phyloP scores from a whole-genome alignment of 2,113 vertebrate genomes.

The Thryonomys swinderianus region DNA sequence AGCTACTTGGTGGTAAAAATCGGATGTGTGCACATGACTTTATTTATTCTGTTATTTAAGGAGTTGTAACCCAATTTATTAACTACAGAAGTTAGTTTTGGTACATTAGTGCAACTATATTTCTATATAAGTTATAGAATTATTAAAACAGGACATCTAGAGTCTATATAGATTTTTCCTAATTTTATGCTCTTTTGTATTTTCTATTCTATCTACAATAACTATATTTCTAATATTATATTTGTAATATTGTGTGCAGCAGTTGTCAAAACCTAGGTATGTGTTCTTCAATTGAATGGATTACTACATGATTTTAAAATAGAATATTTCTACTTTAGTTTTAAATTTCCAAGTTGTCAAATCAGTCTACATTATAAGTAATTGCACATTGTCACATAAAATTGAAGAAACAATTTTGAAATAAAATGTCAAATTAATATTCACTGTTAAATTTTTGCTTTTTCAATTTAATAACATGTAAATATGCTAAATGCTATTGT shows the following conservation, averaged over 20 bases:
- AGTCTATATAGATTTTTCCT: background rate
- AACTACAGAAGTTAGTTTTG: background rate
- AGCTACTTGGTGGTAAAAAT: slow-evolving; percentile 21
- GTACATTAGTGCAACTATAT: background rate
- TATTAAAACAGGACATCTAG: background rate
- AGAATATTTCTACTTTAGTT: background rate
- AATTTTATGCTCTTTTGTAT: background rate
- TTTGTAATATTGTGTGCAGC: background rate
- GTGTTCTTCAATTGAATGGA: background rate
- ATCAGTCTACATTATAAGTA: background rate
- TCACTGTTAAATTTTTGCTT: background rate
- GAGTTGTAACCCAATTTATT: background rate
- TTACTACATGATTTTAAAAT: background rate
- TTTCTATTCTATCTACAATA: background rate
- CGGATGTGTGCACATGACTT: background rate
- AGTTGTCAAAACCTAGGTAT: background rate
- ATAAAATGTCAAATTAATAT: background rate
- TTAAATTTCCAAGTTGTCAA: background rate
- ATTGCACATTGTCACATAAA: background rate
- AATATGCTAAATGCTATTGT: background rate
- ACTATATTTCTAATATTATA: background rate
- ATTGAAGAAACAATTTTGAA: background rate
- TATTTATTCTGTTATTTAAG: background rate
- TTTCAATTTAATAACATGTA: background rate
- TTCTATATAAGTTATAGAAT: background rate